Conservation (phyloP, 2,888 invertebrate species). For the Selenia dentaria region DNA sequence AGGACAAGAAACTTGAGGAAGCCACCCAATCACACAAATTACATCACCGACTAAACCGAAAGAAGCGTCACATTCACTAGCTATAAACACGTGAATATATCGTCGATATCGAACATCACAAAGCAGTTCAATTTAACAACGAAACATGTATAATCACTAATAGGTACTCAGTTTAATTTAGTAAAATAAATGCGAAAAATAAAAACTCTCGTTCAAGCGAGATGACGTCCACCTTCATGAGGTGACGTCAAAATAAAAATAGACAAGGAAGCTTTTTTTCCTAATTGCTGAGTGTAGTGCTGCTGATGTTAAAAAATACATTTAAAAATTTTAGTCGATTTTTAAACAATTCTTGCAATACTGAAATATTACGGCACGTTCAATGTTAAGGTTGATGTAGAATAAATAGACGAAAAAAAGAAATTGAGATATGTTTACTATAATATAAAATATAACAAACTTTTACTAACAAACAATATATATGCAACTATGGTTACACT, state of each 20-base stretch:
- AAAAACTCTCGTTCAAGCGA: constrained; percentile 70
- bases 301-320: no score
- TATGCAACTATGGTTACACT: no score
- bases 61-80: constrained; percentile 74
- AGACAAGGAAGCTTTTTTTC: constrained; percentile 62
- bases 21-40: constrained; percentile 81
- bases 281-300: no score
- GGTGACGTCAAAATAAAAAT: constrained; percentile 72
- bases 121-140: constrained; percentile 43
- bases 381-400: no score
- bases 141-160: constrained; percentile 42
- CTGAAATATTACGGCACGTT: no score
- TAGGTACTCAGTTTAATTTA: constrained; percentile 52
- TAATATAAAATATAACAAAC: no score
- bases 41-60: constrained; percentile 81
- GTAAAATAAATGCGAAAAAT: constrained; percentile 72
- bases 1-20: constrained; percentile 75
- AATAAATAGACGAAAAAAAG: no score
- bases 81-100: constrained; percentile 45
- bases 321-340: no score
- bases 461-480: no score
- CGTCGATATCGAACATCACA: constrained; percentile 47
- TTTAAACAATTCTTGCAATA: no score
- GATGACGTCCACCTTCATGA: constrained; percentile 79
- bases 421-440: no score